These are phyloP conservation scores for Caenorhabditis macrosperma DNA, from an alignment of 2,888 invertebrate genomes.

Conservation along the genomic window DNA sequence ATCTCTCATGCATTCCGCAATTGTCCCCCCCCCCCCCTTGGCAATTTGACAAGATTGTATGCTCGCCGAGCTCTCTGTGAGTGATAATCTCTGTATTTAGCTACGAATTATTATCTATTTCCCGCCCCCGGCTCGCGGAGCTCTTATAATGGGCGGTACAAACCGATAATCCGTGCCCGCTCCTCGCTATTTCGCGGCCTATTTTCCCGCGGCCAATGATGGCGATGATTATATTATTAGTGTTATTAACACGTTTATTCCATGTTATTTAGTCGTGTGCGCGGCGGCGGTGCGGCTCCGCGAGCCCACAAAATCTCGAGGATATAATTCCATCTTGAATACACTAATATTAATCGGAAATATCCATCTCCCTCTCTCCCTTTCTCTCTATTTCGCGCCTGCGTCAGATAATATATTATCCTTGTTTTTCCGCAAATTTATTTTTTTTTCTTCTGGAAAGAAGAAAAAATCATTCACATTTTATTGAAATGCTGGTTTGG, in stretches of 20 bases:
- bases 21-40: too few relatives aligned
- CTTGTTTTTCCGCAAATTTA: background rate
- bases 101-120: background rate
- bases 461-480: too few relatives aligned
- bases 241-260: slow-evolving; percentile 45
- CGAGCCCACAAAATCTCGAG: background rate
- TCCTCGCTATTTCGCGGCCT: background rate
- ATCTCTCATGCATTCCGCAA: background rate
- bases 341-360: background rate
- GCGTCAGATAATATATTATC: too few relatives aligned
- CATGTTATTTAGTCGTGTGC: slow-evolving; percentile 13
- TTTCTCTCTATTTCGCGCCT: too few relatives aligned
- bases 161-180: background rate
- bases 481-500: too few relatives aligned
- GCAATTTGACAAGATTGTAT: too few relatives aligned
- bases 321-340: slow-evolving; percentile 5
- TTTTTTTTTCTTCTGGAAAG: too few relatives aligned
- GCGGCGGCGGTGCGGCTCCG: too few relatives aligned
- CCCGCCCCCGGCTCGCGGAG: background rate
- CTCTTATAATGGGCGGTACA: background rate
- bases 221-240: slow-evolving; percentile 25
- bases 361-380: too few relatives aligned
- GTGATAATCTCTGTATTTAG: background rate
- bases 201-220: background rate
- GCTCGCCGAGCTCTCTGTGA: too few relatives aligned